Evolutionary conservation across 2,797 vertebrate genomes (phyloP).

Genomic region (Hapalemur alaotrensis): DNA sequence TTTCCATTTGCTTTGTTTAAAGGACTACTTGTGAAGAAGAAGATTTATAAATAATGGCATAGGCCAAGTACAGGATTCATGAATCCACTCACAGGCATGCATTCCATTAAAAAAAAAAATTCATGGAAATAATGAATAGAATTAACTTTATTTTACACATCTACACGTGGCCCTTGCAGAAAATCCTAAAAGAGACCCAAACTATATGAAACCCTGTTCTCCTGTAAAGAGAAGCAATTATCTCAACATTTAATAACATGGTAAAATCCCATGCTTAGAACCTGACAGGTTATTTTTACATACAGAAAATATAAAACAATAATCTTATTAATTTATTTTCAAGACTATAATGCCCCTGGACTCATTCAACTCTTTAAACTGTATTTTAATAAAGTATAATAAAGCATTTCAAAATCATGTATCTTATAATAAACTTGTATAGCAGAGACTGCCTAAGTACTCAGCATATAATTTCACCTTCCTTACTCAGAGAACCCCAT

Average conservation of each 20-base stretch:
- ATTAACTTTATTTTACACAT: slow-evolving; percentile 28
- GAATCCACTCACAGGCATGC: neutral
- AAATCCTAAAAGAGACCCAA: neutral
- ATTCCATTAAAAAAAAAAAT: neutral
- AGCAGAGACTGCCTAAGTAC: neutral
- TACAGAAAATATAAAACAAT: neutral
- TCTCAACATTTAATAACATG: neutral
- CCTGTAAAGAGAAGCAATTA: neutral
- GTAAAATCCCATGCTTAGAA: neutral
- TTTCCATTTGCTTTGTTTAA: slow-evolving; percentile 12
- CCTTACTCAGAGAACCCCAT: neutral
- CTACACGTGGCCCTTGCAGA: neutral
- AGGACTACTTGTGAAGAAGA: neutral
- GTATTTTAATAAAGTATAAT: neutral
- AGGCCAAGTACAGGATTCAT: neutral
- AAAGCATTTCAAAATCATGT: neutral
- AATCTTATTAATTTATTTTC: neutral
- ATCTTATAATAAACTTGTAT: neutral
- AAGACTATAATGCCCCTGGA: neutral
- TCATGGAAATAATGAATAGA: neutral
- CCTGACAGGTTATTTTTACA: neutral
- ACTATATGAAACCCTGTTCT: neutral
- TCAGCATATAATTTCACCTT: neutral
- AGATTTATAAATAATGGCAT: neutral
- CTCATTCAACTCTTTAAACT: neutral